Conservation (phyloP, 2,113 vertebrate genomes). For the Pteropus alecto region DNA sequence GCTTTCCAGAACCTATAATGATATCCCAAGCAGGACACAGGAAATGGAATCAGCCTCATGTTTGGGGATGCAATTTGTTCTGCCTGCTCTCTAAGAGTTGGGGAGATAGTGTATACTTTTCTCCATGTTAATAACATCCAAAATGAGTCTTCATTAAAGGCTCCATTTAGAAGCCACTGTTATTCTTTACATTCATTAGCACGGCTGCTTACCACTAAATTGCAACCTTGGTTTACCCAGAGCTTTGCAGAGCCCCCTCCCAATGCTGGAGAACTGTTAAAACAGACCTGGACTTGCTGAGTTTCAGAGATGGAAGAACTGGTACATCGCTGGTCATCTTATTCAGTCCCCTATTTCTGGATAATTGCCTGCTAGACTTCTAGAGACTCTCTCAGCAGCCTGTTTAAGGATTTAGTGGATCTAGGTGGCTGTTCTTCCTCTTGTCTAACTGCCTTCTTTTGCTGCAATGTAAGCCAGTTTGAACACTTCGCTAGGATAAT, state of each 20-base stretch:
- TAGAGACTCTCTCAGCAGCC: background rate
- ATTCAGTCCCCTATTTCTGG: background rate
- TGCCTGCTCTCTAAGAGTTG: slow-evolving; percentile 50
- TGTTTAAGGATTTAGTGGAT: background rate
- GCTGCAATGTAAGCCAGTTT: background rate
- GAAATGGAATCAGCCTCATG: background rate
- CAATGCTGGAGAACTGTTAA: background rate
- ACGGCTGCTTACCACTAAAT: slow-evolving; percentile 80
- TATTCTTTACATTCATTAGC: slow-evolving; percentile 84
- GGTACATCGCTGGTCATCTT: background rate
- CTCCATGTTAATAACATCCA: slow-evolving; percentile 83
- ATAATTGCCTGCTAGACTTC: background rate
- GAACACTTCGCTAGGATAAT: background rate
- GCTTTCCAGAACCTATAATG: background rate
- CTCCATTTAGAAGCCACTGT: slow-evolving; percentile 83
- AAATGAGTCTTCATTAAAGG: slow-evolving; percentile 87
- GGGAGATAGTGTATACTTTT: slow-evolving; percentile 79
- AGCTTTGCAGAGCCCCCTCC: slow-evolving; percentile 14
- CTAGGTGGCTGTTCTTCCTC: background rate
- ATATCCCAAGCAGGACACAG: background rate
- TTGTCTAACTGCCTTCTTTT: background rate
- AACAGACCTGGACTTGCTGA: background rate
- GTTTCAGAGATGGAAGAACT: background rate
- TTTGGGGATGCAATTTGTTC: background rate
- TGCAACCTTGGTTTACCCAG: slow-evolving; percentile 77